phyloP scores from a whole-genome alignment of 2,888 invertebrate genomes.

The Teleogryllus oceanicus region DNA sequence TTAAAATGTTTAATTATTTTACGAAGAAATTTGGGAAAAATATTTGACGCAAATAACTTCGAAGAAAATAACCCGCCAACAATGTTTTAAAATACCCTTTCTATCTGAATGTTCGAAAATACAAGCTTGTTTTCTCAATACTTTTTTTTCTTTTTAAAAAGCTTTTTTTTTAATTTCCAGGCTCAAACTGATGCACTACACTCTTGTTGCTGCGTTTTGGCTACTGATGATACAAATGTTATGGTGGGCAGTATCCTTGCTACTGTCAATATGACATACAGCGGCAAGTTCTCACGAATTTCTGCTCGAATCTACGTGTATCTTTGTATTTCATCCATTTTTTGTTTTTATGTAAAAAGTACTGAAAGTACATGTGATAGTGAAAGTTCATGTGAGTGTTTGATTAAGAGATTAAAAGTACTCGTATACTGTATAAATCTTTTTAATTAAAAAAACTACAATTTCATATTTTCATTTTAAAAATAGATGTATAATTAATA shows the following conservation, averaged over 20 bases:
- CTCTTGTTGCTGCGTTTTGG: slow-evolving; percentile 2
- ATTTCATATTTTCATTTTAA: too few relatives aligned
- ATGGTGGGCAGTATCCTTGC: background rate
- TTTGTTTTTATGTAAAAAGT: too few relatives aligned
- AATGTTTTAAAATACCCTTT: background rate
- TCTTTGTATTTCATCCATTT: too few relatives aligned
- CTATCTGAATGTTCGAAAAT: background rate
- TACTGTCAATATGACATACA: background rate
- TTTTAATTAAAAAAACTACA: too few relatives aligned
- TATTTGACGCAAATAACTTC: background rate
- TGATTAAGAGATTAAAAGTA: too few relatives aligned
- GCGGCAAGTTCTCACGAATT: too few relatives aligned
- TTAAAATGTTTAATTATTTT: background rate
- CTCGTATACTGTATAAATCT: too few relatives aligned
- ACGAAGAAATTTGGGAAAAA: background rate
- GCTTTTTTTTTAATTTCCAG: slow-evolving; percentile 11
- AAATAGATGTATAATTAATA: too few relatives aligned
- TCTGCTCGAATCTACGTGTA: too few relatives aligned
- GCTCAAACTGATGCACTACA: slow-evolving; percentile 23
- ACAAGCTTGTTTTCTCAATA: background rate
- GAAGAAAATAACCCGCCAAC: background rate
- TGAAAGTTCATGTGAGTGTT: too few relatives aligned
- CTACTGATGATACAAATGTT: background rate
- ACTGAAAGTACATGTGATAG: too few relatives aligned
- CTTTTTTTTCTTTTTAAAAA: background rate